phyloP scores from a whole-genome alignment of 2,113 vertebrate species.

The Bos javanicus region DNA sequence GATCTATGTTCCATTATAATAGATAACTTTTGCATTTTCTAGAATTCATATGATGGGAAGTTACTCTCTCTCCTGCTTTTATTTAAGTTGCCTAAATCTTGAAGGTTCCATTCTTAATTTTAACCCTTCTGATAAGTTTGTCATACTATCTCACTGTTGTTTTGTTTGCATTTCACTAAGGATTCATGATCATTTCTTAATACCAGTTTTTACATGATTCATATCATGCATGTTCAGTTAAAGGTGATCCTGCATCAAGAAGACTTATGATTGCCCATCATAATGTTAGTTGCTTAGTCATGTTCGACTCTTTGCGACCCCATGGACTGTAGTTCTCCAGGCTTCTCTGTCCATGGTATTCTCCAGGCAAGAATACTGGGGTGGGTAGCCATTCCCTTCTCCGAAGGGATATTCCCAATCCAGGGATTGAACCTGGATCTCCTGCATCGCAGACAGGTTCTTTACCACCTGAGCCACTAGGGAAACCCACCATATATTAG shows the following conservation, averaged over 20 bases:
- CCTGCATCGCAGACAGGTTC: neutral
- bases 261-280: neutral
- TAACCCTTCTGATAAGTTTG: neutral
- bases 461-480: neutral
- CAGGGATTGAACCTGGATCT: neutral
- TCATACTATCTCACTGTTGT: neutral
- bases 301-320: neutral
- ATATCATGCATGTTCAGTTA: neutral
- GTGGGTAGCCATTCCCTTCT: neutral
- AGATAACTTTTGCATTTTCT: no score
- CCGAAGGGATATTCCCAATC: neutral
- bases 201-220: neutral
- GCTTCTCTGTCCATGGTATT: neutral
- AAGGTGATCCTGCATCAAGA: neutral
- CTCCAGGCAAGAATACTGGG: neutral
- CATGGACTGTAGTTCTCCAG: neutral
- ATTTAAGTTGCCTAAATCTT: no score
- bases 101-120: neutral
- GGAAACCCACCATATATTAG: neutral
- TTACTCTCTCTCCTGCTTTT: no score
- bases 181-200: neutral
- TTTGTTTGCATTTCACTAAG: neutral
- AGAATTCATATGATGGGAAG: no score
- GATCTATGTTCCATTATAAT: no score
- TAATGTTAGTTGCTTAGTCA: neutral